A percentile compares a stretch with the other conserved stretches of the same genome.
These are phyloP conservation scores for Plagodis dolabraria DNA, from an alignment of 2,888 invertebrate genomes.

Conservation along the genomic window DNA sequence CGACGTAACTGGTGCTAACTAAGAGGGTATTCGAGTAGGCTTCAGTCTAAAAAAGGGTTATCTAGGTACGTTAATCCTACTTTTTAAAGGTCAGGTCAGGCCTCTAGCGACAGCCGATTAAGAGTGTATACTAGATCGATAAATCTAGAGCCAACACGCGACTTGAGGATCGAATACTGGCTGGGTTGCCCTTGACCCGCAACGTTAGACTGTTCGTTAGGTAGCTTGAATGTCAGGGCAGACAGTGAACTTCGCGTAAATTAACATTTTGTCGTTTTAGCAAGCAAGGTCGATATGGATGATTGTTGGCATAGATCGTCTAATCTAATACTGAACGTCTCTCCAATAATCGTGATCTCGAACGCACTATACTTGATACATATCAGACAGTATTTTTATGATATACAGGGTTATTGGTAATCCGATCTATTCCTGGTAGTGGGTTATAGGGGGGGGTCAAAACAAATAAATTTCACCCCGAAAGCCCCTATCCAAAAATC, in stretches of 20 bases:
- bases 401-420: too few species aligned
- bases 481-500: too few species aligned
- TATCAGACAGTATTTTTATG: too few species aligned
- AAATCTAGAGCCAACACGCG: conserved; percentile 39
- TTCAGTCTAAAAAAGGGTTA: not conserved
- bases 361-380: too few species aligned
- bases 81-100: conserved; percentile 20
- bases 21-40: not conserved
- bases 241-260: conserved; percentile 2
- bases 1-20: too few species aligned
- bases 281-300: not conserved
- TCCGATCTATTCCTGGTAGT: too few species aligned
- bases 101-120: conserved; percentile 18
- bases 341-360: too few species aligned
- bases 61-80: not conserved
- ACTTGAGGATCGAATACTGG: conserved; percentile 31
- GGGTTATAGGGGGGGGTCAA: too few species aligned
- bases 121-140: conserved; percentile 34
- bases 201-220: conserved; percentile 15
- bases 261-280: conserved; percentile 1
- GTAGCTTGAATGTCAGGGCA: conserved; percentile 23
- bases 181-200: conserved; percentile 31
- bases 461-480: too few species aligned
- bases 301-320: too few species aligned
- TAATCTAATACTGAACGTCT: too few species aligned